phyloP scores from a whole-genome alignment of 2,113 vertebrate genomes.

The Protomyctophum bolini region DNA sequence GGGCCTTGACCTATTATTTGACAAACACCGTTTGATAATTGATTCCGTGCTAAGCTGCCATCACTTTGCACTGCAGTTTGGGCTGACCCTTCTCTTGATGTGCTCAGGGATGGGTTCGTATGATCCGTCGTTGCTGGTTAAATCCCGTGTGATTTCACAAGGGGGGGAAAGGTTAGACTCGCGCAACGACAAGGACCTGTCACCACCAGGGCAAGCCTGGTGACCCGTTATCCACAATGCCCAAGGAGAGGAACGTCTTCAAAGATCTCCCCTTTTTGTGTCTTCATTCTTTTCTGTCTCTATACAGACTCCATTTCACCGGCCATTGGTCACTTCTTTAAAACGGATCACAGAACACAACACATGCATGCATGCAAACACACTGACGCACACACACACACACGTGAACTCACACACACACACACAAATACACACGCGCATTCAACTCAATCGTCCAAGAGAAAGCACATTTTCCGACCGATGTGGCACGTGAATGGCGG shows the following conservation, averaged over 20 bases:
- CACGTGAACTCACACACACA: constrained; percentile 15
- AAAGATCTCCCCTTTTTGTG: constrained; percentile 4
- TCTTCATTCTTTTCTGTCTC: neutral
- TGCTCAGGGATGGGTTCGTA: constrained; percentile 41
- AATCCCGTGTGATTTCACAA: constrained; percentile 54
- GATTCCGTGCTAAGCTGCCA: constrained; percentile 61
- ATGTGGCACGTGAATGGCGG: constrained; percentile 28
- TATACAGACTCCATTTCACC: constrained; percentile 45
- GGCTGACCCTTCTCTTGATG: constrained; percentile 59
- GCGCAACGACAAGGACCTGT: constrained; percentile 34
- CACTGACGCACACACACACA: neutral
- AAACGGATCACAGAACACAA: neutral
- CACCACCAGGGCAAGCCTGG: constrained; percentile 35
- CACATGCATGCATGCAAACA: constrained; percentile 17
- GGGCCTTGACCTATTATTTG: constrained; percentile 65
- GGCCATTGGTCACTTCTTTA: constrained; percentile 21
- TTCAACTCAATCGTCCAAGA: constrained; percentile 33
- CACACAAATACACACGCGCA: neutral
- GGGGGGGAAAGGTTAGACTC: constrained; percentile 40
- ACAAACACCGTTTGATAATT: constrained; percentile 65
- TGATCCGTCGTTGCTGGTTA: constrained; percentile 55
- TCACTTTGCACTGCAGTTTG: constrained; percentile 56
- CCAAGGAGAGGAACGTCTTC: neutral
- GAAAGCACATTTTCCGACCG: constrained; percentile 32
- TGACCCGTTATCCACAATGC: constrained; percentile 33